A percentile compares a stretch with the other conserved stretches of the same genome.
These are phyloP conservation scores for Trachelus stipa DNA, from an alignment of 2,888 invertebrate species.

Conservation along the genomic window DNA sequence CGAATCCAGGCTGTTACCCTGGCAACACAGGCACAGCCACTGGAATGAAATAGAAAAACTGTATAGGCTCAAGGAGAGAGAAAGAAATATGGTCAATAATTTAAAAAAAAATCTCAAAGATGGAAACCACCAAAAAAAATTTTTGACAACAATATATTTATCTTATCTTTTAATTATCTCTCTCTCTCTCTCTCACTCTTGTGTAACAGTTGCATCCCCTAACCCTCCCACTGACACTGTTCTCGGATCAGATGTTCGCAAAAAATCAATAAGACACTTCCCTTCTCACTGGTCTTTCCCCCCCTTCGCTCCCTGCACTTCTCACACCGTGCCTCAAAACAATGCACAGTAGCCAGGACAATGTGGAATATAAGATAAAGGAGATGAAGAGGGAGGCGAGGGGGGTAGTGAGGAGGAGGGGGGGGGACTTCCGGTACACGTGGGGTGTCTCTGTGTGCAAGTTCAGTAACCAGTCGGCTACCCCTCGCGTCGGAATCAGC, in stretches of 20 bases:
- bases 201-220: not conserved
- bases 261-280: conserved; percentile 36
- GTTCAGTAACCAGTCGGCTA: not conserved
- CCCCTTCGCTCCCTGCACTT: not conserved
- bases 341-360: too few species aligned
- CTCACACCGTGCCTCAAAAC: too few species aligned
- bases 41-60: conserved; percentile 23
- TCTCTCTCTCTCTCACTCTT: not conserved
- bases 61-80: conserved; percentile 23
- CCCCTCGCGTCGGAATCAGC: not conserved
- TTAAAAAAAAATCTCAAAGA: conserved; percentile 21
- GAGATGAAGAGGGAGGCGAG: too few species aligned
- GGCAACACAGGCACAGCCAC: conserved; percentile 45
- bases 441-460: not conserved
- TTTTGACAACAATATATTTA: not conserved
- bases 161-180: not conserved
- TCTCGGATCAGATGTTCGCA: conserved; percentile 38
- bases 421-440: not conserved
- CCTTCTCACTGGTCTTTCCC: not conserved
- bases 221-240: not conserved
- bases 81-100: conserved; percentile 14
- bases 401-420: too few species aligned
- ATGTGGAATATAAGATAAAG: too few species aligned
- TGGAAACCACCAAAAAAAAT: not conserved
- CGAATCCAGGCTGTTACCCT: conserved; percentile 58